Evolutionary conservation across 1,140 invertebrate genomes (phyloP).

Genomic region (Heliconius eleuchia): DNA sequence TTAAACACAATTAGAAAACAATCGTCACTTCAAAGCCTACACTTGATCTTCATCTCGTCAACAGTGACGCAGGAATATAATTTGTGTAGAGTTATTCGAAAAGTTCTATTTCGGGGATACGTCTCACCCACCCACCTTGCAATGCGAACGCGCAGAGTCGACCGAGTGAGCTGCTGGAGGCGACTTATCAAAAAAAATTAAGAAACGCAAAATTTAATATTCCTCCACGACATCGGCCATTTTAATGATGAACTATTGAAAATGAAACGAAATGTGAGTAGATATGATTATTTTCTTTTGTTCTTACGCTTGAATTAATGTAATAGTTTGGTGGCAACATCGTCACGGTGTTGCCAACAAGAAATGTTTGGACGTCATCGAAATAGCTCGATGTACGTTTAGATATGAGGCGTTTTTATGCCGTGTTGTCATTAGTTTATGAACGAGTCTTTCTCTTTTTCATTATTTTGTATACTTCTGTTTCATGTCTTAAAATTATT

Average conservation of each 20-base stretch:
- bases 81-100: conserved; percentile 77
- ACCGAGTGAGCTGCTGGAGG: conserved; percentile 57
- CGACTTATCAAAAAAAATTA: conserved; percentile 49
- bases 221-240: not conserved
- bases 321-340: conserved; percentile 48
- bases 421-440: conserved; percentile 27
- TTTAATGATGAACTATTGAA: conserved; percentile 52
- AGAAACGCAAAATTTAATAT: not conserved
- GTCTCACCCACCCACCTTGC: conserved; percentile 65
- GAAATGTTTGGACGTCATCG: conserved; percentile 52
- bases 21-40: conserved; percentile 33
- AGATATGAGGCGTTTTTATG: conserved; percentile 19
- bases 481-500: not conserved
- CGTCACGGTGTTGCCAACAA: conserved; percentile 51
- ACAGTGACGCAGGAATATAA: conserved; percentile 74
- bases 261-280: conserved; percentile 78
- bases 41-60: conserved; percentile 73
- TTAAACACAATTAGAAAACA: not conserved
- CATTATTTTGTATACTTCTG: not conserved
- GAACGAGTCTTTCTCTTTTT: not conserved
- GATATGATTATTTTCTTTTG: conserved; percentile 14
- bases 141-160: conserved; percentile 57
- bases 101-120: conserved; percentile 75
- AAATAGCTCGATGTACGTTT: conserved; percentile 42
- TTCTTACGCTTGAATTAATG: conserved; percentile 18